Evolutionary conservation across 2,888 invertebrate genomes (phyloP).

Genomic region (Caenorhabditis sp.): DNA sequence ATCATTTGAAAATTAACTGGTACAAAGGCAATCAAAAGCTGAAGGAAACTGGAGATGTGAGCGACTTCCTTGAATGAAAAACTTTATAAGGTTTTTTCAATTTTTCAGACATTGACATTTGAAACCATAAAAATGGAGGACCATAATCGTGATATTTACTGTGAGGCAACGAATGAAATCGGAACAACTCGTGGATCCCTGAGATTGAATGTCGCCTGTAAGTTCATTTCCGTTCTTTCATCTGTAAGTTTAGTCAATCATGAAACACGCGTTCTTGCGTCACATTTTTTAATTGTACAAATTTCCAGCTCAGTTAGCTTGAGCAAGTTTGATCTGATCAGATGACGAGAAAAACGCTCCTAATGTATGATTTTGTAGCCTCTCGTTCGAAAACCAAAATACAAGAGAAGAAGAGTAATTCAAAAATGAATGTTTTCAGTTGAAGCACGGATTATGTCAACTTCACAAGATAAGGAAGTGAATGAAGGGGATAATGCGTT

Average conservation of each 20-base stretch:
- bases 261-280: constrained; percentile 16
- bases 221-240: constrained; percentile 29
- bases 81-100: not conserved
- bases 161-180: constrained; percentile 72
- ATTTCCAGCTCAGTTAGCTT: constrained; percentile 4
- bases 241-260: not conserved
- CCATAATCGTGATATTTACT: constrained; percentile 68
- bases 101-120: constrained; percentile 71
- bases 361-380: too few relatives aligned
- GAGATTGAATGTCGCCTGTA: constrained; percentile 72
- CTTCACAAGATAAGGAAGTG: constrained; percentile 72
- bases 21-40: constrained; percentile 62
- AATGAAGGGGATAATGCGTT: constrained; percentile 71
- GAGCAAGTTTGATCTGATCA: constrained; percentile 1
- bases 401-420: too few relatives aligned
- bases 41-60: constrained; percentile 66
- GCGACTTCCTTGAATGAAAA: not conserved
- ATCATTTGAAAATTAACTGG: constrained; percentile 71
- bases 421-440: constrained; percentile 59
- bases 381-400: too few relatives aligned
- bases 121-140: constrained; percentile 74
- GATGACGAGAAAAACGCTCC: not conserved
- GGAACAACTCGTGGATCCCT: constrained; percentile 66
- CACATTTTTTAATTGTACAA: not conserved
- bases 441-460: constrained; percentile 72